A percentile compares a stretch with the other conserved stretches of the same genome.
Conservation (phyloP, 2,113 vertebrate species). For the Burhinus bistriatus region DNA sequence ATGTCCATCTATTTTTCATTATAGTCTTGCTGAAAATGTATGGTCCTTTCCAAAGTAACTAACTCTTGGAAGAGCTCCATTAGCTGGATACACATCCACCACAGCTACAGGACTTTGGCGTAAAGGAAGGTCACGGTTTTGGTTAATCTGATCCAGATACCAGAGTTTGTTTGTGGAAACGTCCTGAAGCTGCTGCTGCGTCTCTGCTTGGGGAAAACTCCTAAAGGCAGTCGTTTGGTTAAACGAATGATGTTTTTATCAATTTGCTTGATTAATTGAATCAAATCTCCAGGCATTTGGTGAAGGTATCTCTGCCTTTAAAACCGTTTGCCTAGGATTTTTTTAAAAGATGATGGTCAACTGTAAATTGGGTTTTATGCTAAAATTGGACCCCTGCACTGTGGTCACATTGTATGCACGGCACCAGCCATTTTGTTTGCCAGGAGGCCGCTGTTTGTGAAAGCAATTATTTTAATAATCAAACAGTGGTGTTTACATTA, state of each 20-base stretch:
- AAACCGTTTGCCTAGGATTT: not conserved
- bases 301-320: not conserved
- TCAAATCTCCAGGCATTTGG: not conserved
- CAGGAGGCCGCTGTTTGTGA: not conserved
- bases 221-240: not conserved
- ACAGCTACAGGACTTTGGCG: not conserved
- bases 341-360: not conserved
- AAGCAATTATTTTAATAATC: constrained; percentile 34
- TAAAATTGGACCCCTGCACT: not conserved
- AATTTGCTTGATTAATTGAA: not conserved
- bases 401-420: not conserved
- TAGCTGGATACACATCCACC: not conserved
- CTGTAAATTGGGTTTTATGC: not conserved
- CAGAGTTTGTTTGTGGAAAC: not conserved
- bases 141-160: not conserved
- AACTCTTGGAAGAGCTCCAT: not conserved
- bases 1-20: not conserved
- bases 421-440: not conserved
- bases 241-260: not conserved
- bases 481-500: constrained; percentile 2
- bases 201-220: not conserved
- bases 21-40: not conserved
- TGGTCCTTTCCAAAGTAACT: not conserved
- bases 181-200: not conserved
- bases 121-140: not conserved